Percentiles rank a stretch among this genome's conserved stretches.
These are phyloP conservation scores for Prunella himalayana DNA, from an alignment of 2,113 vertebrate species.

Conservation along the genomic window DNA sequence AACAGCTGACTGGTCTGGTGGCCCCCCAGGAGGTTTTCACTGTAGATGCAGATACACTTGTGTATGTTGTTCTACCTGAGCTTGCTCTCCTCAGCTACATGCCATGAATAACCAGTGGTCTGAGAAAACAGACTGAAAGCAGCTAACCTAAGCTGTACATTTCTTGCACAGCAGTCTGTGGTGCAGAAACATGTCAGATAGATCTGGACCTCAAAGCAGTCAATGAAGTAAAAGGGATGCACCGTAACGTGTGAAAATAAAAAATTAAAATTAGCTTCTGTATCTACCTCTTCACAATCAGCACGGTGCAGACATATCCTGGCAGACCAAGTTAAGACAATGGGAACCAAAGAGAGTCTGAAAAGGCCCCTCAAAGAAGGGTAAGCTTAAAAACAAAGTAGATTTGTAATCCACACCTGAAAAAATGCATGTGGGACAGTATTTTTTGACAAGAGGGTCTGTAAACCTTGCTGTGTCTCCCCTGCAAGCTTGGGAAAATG, in stretches of 20 bases:
- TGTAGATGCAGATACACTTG: neutral
- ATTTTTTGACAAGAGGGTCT: neutral
- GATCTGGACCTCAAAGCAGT: neutral
- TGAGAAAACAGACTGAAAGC: neutral
- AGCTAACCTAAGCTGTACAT: accelerated
- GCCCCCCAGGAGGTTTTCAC: neutral
- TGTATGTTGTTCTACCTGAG: neutral
- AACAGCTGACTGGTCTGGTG: neutral
- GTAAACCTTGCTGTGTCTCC: neutral
- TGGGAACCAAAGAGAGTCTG: neutral
- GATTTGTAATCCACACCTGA: neutral
- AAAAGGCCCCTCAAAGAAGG: neutral
- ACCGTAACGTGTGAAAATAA: neutral
- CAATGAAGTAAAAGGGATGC: neutral
- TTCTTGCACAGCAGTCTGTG: neutral
- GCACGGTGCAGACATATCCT: neutral
- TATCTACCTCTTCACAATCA: neutral
- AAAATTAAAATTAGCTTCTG: neutral
- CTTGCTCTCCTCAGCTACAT: neutral
- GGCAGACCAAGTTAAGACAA: neutral
- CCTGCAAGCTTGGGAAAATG: neutral
- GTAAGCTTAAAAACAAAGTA: neutral
- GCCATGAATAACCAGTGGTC: neutral
- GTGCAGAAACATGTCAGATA: neutral
- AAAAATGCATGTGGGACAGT: neutral